Evolutionary conservation across 2,113 vertebrate genomes (phyloP), one percentile per base, ranked within the genome.

Genomic region (Syngnathus typhle): DNA sequence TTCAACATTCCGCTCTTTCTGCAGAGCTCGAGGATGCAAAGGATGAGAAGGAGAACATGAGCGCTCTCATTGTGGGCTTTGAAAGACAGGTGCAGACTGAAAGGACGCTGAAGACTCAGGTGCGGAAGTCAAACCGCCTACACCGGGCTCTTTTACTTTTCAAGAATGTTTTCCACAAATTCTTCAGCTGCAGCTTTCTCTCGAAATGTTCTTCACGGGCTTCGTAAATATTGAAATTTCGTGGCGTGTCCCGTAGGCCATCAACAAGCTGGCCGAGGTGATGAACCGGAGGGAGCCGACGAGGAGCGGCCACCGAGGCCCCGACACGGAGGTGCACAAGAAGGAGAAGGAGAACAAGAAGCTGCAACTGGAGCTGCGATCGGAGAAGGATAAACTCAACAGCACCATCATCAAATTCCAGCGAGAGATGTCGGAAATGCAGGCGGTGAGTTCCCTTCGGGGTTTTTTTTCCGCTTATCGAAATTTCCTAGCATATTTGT

Each of bases 321-420:
- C 81, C 68, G 94, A 93, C 85, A 94, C 92, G 0, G 94, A 95
- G 64, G 88, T 98, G 68, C 91, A 94, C 72, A 92, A 93, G 68
- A 96, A 94, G 78, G 94, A 98, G 49, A 97, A 98, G 87, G 94
- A 98, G 84, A 99, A 98, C 81, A 91, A 94, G 78, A 98, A 95
- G 83, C 91, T 99, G 63, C 95, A 99, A 59, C 92, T 93, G 90
- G 95, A 98, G 71, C 90, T 99, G 66, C 94, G 93, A 51, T 91
- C 94, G 0, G 97, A 98, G 87, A 90, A 91, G 72, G 93, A 96
- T 67, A 99, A 99, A 54, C 75, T 98, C 80, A 94, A 94, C 68
- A 92, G 92, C 73, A 93, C 95, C 89, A 94, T 98, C 90, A 92
- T 98, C 83, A 98, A 96, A 62, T 96, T 93, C 82, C 96, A 98